Evolutionary conservation across 2,888 invertebrate species (phyloP).

Genomic region (Lasioglossum lativentre): DNA sequence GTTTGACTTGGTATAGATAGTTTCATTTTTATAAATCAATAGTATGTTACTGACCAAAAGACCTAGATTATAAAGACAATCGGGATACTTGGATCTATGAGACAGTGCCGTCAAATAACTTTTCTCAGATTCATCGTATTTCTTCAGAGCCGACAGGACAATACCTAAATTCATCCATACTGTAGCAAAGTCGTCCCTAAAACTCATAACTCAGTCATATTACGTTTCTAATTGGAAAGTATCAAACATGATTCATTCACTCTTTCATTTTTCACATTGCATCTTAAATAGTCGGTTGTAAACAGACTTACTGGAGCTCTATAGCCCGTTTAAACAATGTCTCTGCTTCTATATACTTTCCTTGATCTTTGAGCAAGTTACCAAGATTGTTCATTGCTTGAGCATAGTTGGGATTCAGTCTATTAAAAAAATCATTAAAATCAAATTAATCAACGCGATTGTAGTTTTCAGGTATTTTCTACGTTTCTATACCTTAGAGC

Average conservation of each 20-base stretch:
- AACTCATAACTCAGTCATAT: constrained; percentile 61
- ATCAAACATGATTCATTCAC: neutral
- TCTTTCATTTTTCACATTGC: neutral
- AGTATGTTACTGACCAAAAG: constrained; percentile 89
- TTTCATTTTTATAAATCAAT: constrained; percentile 17
- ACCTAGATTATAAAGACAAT: constrained; percentile 97
- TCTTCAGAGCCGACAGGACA: constrained; percentile 91
- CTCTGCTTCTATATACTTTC: constrained; percentile 90
- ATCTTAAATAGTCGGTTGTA: constrained; percentile 19
- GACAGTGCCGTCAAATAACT: constrained; percentile 93
- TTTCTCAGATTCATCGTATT: constrained; percentile 89
- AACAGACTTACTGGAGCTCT: constrained; percentile 87
- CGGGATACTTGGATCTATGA: constrained; percentile 93
- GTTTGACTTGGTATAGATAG: neutral
- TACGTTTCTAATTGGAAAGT: constrained; percentile 12
- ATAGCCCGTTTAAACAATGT: constrained; percentile 90
- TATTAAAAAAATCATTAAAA: constrained; percentile 73
- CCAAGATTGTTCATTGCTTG: constrained; percentile 98
- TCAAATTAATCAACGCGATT: neutral
- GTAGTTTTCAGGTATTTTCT: neutral
- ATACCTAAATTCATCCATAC: constrained; percentile 99
- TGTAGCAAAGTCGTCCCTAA: constrained; percentile 94
- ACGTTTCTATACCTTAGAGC: constrained; percentile 88
- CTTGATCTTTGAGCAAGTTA: constrained; percentile 92
- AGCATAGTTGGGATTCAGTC: constrained; percentile 92